Evolutionary conservation across 1,140 invertebrate genomes (phyloP).

Genomic region (Orchesella cincta): DNA sequence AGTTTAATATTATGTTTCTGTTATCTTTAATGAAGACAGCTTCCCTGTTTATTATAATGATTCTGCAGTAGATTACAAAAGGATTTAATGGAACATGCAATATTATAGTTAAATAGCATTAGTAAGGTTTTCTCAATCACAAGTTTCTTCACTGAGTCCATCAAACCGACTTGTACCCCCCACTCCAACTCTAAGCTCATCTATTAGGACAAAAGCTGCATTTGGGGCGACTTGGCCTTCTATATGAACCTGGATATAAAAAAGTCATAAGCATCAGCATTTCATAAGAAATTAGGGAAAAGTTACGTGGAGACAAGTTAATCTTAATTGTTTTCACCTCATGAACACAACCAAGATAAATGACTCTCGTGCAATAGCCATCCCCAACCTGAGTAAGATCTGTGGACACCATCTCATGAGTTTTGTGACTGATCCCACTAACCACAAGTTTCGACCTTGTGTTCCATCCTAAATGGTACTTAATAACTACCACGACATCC

Average conservation of each 20-base stretch:
- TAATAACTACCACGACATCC: slow-evolving; percentile 1
- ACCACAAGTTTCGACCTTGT: slow-evolving; percentile 3
- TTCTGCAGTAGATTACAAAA: too few species aligned
- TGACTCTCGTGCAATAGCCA: slow-evolving; percentile 13
- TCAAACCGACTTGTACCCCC: background rate
- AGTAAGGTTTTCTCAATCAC: too few species aligned
- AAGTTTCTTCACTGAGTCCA: slow-evolving; percentile 17
- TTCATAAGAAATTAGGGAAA: background rate
- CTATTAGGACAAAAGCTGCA: slow-evolving; percentile 12
- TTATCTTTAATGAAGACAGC: too few species aligned
- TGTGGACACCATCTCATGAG: slow-evolving; percentile 11
- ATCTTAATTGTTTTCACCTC: background rate
- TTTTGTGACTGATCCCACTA: slow-evolving; percentile 8
- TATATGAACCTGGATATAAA: background rate
- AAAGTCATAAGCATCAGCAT: background rate
- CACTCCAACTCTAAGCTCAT: slow-evolving; percentile 17
- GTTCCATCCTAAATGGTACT: slow-evolving; percentile 6
- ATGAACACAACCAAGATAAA: slow-evolving; percentile 22
- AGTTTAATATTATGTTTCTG: too few species aligned
- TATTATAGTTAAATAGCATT: too few species aligned
- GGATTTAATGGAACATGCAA: too few species aligned
- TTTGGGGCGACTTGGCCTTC: slow-evolving; percentile 25
- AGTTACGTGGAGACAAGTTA: too few species aligned
- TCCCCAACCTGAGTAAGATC: slow-evolving; percentile 10
- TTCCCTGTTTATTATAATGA: too few species aligned